Percentiles rank a stretch among this genome's conserved stretches.
These are phyloP conservation scores for Poeciliopsis retropinna DNA, from an alignment of 2,113 vertebrate genomes.

Conservation along the genomic window DNA sequence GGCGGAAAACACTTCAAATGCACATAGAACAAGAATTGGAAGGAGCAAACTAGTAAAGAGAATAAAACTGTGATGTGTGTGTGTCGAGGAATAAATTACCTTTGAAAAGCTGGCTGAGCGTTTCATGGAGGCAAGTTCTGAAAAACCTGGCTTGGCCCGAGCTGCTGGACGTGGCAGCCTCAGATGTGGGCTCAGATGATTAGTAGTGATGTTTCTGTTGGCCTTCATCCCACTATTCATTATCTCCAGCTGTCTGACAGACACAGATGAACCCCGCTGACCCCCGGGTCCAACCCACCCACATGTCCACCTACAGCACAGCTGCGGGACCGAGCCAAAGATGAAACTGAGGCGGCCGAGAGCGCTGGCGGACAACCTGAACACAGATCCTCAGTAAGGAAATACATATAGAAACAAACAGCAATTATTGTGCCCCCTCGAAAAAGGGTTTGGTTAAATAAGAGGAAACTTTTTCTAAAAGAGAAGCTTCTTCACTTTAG, in stretches of 20 bases:
- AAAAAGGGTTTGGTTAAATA: background rate
- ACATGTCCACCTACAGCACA: slow-evolving; percentile 36
- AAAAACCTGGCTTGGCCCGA: slow-evolving; percentile 9
- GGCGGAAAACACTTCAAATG: slow-evolving; percentile 1
- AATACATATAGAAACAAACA: background rate
- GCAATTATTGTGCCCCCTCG: background rate
- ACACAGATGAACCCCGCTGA: slow-evolving; percentile 23
- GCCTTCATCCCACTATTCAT: slow-evolving; percentile 13
- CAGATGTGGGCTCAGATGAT: slow-evolving; percentile 35
- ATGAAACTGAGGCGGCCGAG: slow-evolving; percentile 22
- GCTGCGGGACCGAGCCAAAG: slow-evolving; percentile 6
- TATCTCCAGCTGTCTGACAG: slow-evolving; percentile 24
- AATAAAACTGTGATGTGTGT: background rate
- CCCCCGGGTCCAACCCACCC: slow-evolving; percentile 23
- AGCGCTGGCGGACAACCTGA: slow-evolving; percentile 13
- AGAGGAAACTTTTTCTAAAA: background rate
- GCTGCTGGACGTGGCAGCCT: background rate
- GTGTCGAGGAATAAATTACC: background rate
- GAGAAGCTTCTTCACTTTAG: background rate
- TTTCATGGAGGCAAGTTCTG: background rate
- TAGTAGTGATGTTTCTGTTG: slow-evolving; percentile 20
- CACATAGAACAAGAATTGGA: rapidly evolving
- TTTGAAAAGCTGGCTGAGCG: background rate
- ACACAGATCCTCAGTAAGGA: background rate
- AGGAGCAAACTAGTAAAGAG: background rate